A percentile compares a stretch with the other conserved stretches of the same genome.
Conservation (phyloP, 2,888 invertebrate species). For the Timema podura region DNA sequence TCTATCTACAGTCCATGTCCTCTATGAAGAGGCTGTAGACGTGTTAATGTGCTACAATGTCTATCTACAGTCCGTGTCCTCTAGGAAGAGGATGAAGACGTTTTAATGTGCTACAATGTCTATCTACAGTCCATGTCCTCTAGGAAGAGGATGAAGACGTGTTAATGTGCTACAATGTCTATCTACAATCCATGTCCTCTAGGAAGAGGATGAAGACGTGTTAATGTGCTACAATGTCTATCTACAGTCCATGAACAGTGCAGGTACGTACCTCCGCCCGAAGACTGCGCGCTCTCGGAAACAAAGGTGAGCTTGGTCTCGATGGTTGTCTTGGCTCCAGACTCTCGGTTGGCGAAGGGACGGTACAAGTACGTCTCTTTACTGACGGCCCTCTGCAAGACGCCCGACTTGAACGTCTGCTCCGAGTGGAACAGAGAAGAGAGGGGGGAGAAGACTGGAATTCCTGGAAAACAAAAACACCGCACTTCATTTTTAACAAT, state of each 20-base stretch:
- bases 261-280: constrained; percentile 35
- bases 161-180: too few species aligned
- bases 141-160: too few species aligned
- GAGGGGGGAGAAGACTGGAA: constrained; percentile 56
- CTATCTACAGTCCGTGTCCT: too few species aligned
- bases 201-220: too few species aligned
- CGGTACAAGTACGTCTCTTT: constrained; percentile 67
- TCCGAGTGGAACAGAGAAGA: constrained; percentile 60
- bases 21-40: too few species aligned
- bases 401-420: constrained; percentile 62
- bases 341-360: constrained; percentile 67
- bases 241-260: neutral
- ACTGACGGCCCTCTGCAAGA: constrained; percentile 61
- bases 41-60: too few species aligned
- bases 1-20: too few species aligned
- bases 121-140: too few species aligned
- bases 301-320: constrained; percentile 61
- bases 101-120: too few species aligned
- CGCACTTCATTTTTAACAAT: neutral
- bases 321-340: constrained; percentile 65
- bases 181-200: too few species aligned
- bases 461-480: constrained; percentile 42
- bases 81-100: too few species aligned
- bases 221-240: too few species aligned
- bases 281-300: constrained; percentile 45